Evolutionary conservation across 2,888 invertebrate genomes (phyloP), one percentile per base, ranked within the genome.

Genomic region (Ormyrus labotus): DNA sequence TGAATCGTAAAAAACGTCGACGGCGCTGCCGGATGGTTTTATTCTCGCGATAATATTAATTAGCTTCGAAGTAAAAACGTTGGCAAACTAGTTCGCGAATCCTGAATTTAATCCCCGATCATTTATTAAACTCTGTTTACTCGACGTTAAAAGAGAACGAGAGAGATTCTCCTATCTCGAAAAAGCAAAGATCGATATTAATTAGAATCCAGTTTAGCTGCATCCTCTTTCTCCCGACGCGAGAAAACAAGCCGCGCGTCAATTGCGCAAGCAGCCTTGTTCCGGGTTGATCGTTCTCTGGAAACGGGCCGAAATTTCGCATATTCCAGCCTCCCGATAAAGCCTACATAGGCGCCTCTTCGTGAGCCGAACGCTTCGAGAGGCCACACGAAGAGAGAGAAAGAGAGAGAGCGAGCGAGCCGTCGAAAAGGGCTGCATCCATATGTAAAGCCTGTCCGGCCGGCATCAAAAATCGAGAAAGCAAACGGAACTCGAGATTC

Each of bases 401-500:
- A 2, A 63, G 13, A 4, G 11, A 64, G 47, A 10, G 47, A 19
- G 60, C 10, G 45, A n/a, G 5, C n/a, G 50, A 34, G n/a, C 9
- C n/a, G n/a, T 10, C 47, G 5, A 34, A 34, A 34, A 34, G 34
- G 6, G 8, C 11, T 7, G 7, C 58, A 2, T 8, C 11, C 34
- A n/a, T 45, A 55, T 53, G 61, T 45, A 63, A 47, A 69, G 8
- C 9, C 55, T 57, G 64, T 61, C 13, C 9, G 48, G 47, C 34
- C 11, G 73, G 34, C 50, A 58, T 64, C 58, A 70, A 71, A 65
- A 76, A 71, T 64, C 71, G 71, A 78, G 71, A 65, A 75, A 73
- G 50, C 71, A 65, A 80, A 80, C 76, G 80, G 80, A 76, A 72
- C 72, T 13, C 76, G 57, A 58, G 71, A 80, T 80, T 80, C 80